These are phyloP conservation scores for Galagoides demidoff DNA, from an alignment of 2,797 vertebrate species.

Conservation along the genomic window DNA sequence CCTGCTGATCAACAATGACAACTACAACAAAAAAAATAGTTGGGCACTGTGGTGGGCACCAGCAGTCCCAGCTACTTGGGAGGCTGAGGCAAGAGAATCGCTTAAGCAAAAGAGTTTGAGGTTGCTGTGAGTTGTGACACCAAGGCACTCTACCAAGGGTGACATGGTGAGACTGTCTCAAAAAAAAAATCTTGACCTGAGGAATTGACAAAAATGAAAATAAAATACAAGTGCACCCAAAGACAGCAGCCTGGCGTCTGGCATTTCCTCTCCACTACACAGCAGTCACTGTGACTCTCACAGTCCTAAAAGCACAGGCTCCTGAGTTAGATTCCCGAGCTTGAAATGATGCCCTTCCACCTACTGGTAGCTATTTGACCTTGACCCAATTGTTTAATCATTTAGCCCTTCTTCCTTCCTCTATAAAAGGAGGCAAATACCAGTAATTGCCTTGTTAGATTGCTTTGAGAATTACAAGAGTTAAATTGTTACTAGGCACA, in stretches of 20 bases:
- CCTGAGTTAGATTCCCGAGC: neutral
- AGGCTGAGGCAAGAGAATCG: too few species aligned
- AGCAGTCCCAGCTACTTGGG: too few species aligned
- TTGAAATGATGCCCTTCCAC: neutral
- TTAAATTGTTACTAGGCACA: neutral
- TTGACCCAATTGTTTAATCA: neutral
- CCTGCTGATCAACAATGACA: too few species aligned
- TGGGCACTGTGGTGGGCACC: too few species aligned
- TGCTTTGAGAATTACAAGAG: neutral
- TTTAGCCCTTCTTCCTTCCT: neutral
- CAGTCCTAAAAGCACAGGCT: neutral
- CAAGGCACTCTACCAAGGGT: too few species aligned
- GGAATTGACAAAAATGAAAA: conserved; percentile 9
- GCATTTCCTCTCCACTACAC: neutral
- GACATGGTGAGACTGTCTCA: too few species aligned
- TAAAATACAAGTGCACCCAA: neutral
- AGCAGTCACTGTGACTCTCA: too few species aligned
- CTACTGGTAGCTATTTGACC: neutral
- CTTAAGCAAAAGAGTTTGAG: too few species aligned
- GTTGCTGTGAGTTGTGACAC: too few species aligned
- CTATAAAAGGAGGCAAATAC: neutral
- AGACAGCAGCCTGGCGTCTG: neutral
- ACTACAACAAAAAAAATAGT: too few species aligned
- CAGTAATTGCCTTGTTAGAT: neutral
- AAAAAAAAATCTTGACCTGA: neutral